Base-by-base conservation (phyloP, 2,888 invertebrate species). In the Rhopalosiphum nymphaeae region DNA sequence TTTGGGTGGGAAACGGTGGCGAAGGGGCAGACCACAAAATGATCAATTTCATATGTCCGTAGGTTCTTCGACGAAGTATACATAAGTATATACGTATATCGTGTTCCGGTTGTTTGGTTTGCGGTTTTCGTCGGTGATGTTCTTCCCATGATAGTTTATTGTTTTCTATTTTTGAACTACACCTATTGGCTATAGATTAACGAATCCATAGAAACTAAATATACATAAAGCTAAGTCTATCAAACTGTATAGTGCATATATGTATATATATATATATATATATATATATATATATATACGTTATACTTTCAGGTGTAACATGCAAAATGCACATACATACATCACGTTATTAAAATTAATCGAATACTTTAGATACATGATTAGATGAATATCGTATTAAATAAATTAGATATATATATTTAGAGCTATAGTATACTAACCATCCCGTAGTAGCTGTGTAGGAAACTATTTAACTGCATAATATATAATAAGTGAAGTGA, bases 41-140 rank as follows among this genome's bases (percentile, higher is more conserved):
- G 92, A 93, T 93, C 89, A 89, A 89, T 93, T 89, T 93, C 89
- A 93, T 78, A 93, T 78, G 92, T 56, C 92, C n/a, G 92, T n/a
- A n/a, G 78, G 92, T 89, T 89, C 61, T 61, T 36, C 26, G 36
- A 0, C 26, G 36, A 42, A 26, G 29, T 87, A 16, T 49, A 9
- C 13, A 29, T 46, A 87, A 26, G 3, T n/a, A 29, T 87, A 29
- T 44, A 1, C 16, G 16, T 61, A 90, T n/a, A 29, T 46, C 46
- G 56, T 46, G 89, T 93, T 93, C 89, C 93, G 93, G 93, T 89
- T 57, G 93, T 93, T 84, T n/a, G 89, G n/a, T 89, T 89, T 89
- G 93, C 56, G 92, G 92, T 92, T 92, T 92, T 92, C 92, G 29
- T 2, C 87, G 46, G 61, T 61, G 26, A 36, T 36, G 11, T 92